Evolutionary conservation across 1,140 invertebrate species (phyloP), one percentile per base, ranked within the genome.

Genomic region (Archivesica marissinica): DNA sequence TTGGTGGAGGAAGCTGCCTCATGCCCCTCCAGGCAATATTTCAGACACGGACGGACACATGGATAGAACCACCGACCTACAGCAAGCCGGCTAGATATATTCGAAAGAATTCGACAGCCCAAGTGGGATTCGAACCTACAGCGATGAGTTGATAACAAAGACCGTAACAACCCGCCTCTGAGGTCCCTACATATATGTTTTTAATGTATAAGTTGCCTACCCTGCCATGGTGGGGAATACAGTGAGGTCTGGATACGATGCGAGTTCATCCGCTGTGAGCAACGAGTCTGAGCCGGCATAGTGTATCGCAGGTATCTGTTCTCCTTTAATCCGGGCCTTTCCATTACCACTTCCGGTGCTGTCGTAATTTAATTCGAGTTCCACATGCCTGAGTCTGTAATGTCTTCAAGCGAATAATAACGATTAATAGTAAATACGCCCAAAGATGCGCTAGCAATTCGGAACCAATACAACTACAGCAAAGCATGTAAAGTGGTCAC

Each of bases 201-300:
- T 23, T 23, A 2, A 64, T 17, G 17, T 2, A 2, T 1, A 23
- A 30, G 17, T 17, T 15, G 66, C 89, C 68, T 76, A 90, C 89
- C 89, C 89, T 33, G 89, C 89, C 80, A 90, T 85, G 1, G 86
- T 86, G 15, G 88, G 89, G 56, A 90, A 84, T 56, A 88, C 84
- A 9, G 75, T 30, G 20, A 90, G 72, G 50, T 90, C 85, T 28
- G 84, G 84, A 23, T 85, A 13, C 20, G 79, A 59, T 20, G 33
- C 28, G 17, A 66, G 9, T 15, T 87, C 83, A 7, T 52, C 39
- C 6, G 68, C 83, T n/a, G 78, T 52, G 0, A 90, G 81, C 20
- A 77, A n/a, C 30, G 81, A 82, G 68, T 90, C 89, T 0, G 86
- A 86, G 0, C 88, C 89, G 0, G 88, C 89, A 76, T 87, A 90